Evolutionary conservation across 2,113 vertebrate species (phyloP).

Genomic region (Trogon melanurus): DNA sequence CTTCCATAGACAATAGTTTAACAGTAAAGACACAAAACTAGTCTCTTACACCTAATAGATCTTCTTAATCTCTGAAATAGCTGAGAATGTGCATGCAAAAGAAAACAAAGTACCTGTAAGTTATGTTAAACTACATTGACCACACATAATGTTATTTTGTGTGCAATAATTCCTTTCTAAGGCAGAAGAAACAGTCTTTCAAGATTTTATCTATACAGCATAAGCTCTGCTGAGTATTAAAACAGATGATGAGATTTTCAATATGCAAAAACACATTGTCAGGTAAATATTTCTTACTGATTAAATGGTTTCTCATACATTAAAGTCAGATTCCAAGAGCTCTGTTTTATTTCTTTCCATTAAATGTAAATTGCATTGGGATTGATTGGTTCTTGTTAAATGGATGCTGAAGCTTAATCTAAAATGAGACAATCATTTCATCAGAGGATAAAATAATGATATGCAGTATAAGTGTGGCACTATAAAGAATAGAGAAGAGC

Average conservation of each 20-base stretch:
- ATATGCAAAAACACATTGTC: neutral
- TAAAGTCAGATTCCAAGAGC: conserved; percentile 30
- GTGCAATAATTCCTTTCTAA: neutral
- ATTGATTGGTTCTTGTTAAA: conserved; percentile 60
- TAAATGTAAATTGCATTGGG: conserved; percentile 22
- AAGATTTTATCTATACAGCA: neutral
- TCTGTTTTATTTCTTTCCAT: conserved; percentile 1
- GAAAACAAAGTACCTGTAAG: neutral
- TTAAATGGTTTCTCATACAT: conserved; percentile 52
- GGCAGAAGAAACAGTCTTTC: neutral
- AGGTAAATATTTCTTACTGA: conserved; percentile 64
- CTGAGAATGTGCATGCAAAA: neutral
- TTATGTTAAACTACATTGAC: neutral
- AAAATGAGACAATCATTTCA: conserved; percentile 48
- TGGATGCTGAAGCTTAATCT: conserved; percentile 53
- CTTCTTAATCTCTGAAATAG: neutral
- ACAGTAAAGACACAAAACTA: neutral
- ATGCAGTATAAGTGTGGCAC: neutral
- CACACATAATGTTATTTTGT: neutral
- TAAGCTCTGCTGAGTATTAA: conserved; percentile 9
- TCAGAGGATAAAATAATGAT: conserved; percentile 55
- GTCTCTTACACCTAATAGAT: neutral
- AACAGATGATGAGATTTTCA: conserved; percentile 28
- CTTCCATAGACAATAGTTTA: neutral
- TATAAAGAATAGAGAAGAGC: neutral